Base-by-base conservation (phyloP, 2,888 invertebrate species). In the Helicoverpa assulta region DNA sequence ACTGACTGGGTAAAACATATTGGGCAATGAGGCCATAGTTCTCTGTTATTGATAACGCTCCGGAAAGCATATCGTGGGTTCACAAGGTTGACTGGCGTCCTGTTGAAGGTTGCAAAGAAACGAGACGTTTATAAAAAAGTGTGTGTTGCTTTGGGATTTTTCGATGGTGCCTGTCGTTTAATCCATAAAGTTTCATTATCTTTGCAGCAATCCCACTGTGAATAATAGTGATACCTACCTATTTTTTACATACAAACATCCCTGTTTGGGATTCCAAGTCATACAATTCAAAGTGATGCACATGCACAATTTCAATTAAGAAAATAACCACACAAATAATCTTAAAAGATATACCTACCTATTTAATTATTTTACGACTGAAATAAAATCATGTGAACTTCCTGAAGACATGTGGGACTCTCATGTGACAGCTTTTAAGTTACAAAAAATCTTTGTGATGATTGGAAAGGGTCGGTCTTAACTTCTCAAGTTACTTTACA, bases 361-460 rank as follows among this genome's bases (percentile, higher is more conserved):
- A n/a, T n/a, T 47, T 47, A 47, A n/a, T 47, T 47, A 47, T n/a
- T 43, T 47, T n/a, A 47, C 47, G 47, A 47, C 40, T 40, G 47
- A 47, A 47, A n/a, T 5, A 47, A 47, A 47, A 47, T 1, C 1
- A n/a, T 47, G 5, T 47, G 21, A 18, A 18, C 4, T 5, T 33
- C 19, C 47, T 67, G 29, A 37, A 62, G 69, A 26, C 73, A 75
- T 52, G 64, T 61, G 56, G 57, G 50, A 52, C 33, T 78, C 71
- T 57, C 52, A 67, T 43, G 37, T 78, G 71, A 70, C 21, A 67
- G 67, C 65, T 76, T 73, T 63, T 55, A 63, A 47, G 29, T 57
- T 50, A 73, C 56, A 73, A 76, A 76, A 67, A 73, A 64, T 55
- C 62, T 19, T 37, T 54, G 50, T 21, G 64, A 73, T 58, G 68